Conservation (phyloP, 2,113 vertebrate genomes). For the Eptesicus fuscus region DNA sequence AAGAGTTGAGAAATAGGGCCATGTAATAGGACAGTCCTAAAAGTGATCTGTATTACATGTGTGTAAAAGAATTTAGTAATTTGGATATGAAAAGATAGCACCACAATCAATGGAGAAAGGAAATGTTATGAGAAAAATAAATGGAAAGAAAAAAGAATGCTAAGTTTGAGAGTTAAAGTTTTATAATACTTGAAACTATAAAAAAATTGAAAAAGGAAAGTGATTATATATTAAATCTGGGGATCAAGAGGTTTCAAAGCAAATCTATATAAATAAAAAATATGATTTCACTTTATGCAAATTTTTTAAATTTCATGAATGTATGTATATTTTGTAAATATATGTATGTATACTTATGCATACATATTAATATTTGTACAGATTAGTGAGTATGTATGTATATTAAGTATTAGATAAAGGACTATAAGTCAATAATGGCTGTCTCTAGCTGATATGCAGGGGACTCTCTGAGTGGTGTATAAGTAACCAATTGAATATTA, state of each 20-base stretch:
- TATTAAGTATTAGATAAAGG: background rate
- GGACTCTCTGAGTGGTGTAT: background rate
- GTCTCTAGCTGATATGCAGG: background rate
- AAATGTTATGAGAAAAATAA: constrained; percentile 4
- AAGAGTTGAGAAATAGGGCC: background rate
- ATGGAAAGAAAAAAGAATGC: background rate
- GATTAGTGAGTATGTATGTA: background rate
- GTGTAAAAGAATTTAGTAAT: background rate
- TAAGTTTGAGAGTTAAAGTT: background rate
- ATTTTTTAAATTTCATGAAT: background rate
- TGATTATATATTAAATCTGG: background rate
- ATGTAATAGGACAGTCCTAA: background rate
- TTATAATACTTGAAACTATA: background rate
- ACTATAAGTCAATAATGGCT: background rate
- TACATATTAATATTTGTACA: background rate
- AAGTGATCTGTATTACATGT: background rate
- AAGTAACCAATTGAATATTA: background rate
- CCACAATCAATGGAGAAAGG: background rate
- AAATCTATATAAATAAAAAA: background rate
- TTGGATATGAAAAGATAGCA: constrained; percentile 11
- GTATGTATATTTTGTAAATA: background rate
- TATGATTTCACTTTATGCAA: background rate
- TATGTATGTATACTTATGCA: background rate
- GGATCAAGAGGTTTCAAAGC: background rate
- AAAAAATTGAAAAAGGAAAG: background rate